Conservation (phyloP, 1,140 invertebrate genomes). For the Anastatus disparis region DNA sequence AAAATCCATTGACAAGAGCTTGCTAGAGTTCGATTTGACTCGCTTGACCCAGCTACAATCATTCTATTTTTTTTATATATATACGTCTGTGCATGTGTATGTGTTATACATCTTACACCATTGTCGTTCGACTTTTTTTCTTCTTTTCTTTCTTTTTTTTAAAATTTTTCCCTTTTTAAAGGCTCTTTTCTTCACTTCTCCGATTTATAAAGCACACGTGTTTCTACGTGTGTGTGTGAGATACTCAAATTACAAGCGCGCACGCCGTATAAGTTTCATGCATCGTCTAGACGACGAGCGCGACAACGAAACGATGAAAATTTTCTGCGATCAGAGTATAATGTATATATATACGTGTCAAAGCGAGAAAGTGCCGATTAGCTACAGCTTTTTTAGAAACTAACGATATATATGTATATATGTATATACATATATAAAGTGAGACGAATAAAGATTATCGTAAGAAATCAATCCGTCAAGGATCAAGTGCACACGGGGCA, state of each 20-base stretch:
- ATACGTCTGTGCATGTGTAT: too few relatives aligned
- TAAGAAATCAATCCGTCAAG: conserved; percentile 25
- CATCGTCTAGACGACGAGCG: neutral
- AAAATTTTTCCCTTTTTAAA: too few relatives aligned
- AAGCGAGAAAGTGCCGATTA: conserved; percentile 37
- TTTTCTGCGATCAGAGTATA: conserved; percentile 31
- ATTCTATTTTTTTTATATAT: conserved; percentile 45
- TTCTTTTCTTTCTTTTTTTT: neutral
- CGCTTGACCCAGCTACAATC: conserved; percentile 1
- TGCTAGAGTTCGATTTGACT: conserved; percentile 12
- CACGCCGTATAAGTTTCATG: neutral
- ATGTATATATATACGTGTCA: neutral
- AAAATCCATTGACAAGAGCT: conserved; percentile 17
- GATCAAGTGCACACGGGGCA: conserved; percentile 20
- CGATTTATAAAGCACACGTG: too few relatives aligned
- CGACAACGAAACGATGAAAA: conserved; percentile 40
- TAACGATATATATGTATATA: too few relatives aligned
- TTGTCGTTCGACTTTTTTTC: neutral
- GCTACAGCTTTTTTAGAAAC: conserved; percentile 19
- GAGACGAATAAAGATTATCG: neutral
- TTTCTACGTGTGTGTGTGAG: too few relatives aligned
- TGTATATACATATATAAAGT: too few relatives aligned
- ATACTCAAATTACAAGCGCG: neutral
- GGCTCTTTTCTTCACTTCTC: too few relatives aligned
- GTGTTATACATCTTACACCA: too few relatives aligned